A percentile compares a stretch with the other conserved stretches of the same genome.
These are phyloP conservation scores for Flexamia atlantica DNA, from an alignment of 2,888 invertebrate species.

Conservation along the genomic window DNA sequence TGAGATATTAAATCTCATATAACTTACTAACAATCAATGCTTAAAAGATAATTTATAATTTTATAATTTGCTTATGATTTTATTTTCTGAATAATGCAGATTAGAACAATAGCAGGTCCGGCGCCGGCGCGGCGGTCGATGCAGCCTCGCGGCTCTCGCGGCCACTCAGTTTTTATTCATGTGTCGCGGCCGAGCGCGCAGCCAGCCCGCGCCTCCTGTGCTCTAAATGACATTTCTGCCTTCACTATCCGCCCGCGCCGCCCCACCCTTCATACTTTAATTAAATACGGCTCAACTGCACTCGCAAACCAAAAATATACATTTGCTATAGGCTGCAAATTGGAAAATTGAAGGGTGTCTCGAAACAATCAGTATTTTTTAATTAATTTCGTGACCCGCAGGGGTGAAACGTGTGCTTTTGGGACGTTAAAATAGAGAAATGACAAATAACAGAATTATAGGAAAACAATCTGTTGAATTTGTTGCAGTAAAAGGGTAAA, in stretches of 20 bases:
- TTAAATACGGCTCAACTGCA: slow-evolving; percentile 49
- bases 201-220: neutral
- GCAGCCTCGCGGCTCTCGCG: slow-evolving; percentile 12
- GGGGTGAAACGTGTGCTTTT: slow-evolving; percentile 5
- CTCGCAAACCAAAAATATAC: slow-evolving; percentile 34
- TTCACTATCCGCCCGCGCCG: slow-evolving; percentile 8
- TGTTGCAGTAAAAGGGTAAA: neutral
- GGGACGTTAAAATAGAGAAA: slow-evolving; percentile 32
- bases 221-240: slow-evolving; percentile 48
- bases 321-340: slow-evolving; percentile 30
- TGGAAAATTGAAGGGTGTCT: slow-evolving; percentile 45
- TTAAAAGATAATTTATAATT: too few relatives aligned
- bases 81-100: too few relatives aligned
- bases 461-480: neutral
- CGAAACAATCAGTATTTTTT: slow-evolving; percentile 44
- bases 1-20: too few relatives aligned
- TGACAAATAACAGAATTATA: slow-evolving; percentile 10
- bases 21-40: too few relatives aligned
- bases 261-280: slow-evolving; percentile 37
- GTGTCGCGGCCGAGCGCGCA: slow-evolving; percentile 25
- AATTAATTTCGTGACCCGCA: slow-evolving; percentile 38
- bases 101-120: neutral
- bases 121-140: slow-evolving; percentile 8
- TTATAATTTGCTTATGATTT: too few relatives aligned
- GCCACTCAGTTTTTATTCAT: slow-evolving; percentile 52